phyloP scores from a whole-genome alignment of 2,113 vertebrate species.

The Stigmatopora nigra region DNA sequence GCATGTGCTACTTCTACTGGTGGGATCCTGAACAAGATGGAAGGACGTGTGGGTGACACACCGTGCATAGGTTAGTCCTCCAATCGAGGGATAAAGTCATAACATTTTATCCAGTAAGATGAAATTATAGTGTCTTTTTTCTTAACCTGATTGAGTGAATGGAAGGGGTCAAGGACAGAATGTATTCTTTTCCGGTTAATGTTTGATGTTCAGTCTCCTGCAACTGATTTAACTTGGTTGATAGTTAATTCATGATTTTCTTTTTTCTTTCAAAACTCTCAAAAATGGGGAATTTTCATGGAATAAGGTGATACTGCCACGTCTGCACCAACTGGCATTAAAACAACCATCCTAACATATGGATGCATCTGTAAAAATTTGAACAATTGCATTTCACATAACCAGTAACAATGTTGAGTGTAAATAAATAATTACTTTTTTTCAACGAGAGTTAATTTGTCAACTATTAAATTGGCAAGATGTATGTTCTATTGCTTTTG shows the following conservation, averaged over 20 bases:
- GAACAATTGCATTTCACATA: not conserved
- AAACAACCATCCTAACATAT: too few relatives aligned
- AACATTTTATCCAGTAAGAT: not conserved
- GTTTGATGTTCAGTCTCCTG: not conserved
- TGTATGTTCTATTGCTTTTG: not conserved
- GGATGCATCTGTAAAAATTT: not conserved
- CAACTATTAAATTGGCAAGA: not conserved
- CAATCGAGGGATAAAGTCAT: not conserved
- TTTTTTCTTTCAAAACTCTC: not conserved
- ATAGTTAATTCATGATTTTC: not conserved
- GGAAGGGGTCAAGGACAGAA: not conserved
- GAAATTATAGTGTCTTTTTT: not conserved
- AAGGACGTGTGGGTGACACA: constrained; percentile 80
- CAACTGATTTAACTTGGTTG: not conserved
- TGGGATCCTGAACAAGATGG: constrained; percentile 79
- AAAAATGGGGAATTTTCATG: not conserved
- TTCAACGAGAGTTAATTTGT: not conserved
- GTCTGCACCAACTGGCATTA: too few relatives aligned
- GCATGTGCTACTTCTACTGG: constrained; percentile 77
- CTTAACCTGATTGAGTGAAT: not conserved
- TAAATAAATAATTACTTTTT: too few relatives aligned
- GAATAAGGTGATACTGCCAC: not conserved
- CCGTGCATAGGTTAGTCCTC: constrained; percentile 70
- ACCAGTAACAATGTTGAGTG: too few relatives aligned
- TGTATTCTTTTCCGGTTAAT: constrained; percentile 10